A percentile compares a stretch with the other conserved stretches of the same genome.
These are phyloP conservation scores for Helleia helle DNA, from an alignment of 2,888 invertebrate genomes.

Conservation along the genomic window DNA sequence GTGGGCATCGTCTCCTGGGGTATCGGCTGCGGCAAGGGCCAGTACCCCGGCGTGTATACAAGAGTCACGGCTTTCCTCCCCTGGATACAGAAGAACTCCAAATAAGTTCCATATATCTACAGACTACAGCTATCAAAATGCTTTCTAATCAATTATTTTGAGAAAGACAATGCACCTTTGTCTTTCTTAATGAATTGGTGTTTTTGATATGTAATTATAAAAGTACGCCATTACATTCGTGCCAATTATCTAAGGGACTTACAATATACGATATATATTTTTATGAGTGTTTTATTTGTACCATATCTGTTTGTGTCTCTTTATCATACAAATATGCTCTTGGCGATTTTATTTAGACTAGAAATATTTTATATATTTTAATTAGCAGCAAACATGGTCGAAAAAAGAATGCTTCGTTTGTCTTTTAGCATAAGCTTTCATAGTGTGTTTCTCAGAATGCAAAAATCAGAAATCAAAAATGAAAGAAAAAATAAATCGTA, in stretches of 20 bases:
- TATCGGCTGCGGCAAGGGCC: slow-evolving; percentile 92
- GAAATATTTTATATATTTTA: too few relatives aligned
- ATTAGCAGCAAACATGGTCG: too few relatives aligned
- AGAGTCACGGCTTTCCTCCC: slow-evolving; percentile 86
- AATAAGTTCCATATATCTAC: slow-evolving; percentile 42
- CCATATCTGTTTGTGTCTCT: too few relatives aligned
- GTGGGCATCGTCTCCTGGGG: slow-evolving; percentile 94
- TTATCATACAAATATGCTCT: too few relatives aligned
- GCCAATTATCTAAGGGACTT: slow-evolving; percentile 26
- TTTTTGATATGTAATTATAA: slow-evolving; percentile 9
- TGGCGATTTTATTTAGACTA: too few relatives aligned
- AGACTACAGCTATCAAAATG: not conserved
- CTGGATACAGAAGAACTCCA: slow-evolving; percentile 90
- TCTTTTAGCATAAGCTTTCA: too few relatives aligned
- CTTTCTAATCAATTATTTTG: slow-evolving; percentile 49
- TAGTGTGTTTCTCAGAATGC: too few relatives aligned
- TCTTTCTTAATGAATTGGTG: slow-evolving; percentile 63
- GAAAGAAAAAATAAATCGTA: too few relatives aligned
- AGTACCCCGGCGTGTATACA: slow-evolving; percentile 93
- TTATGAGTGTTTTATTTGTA: not conserved
- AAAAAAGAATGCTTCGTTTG: too few relatives aligned
- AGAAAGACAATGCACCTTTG: slow-evolving; percentile 63
- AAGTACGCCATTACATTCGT: slow-evolving; percentile 29
- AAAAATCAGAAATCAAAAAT: too few relatives aligned
- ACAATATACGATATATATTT: slow-evolving; percentile 4